Evolutionary conservation across 2,888 invertebrate genomes (phyloP).

Genomic region (Callimorpha dominula): DNA sequence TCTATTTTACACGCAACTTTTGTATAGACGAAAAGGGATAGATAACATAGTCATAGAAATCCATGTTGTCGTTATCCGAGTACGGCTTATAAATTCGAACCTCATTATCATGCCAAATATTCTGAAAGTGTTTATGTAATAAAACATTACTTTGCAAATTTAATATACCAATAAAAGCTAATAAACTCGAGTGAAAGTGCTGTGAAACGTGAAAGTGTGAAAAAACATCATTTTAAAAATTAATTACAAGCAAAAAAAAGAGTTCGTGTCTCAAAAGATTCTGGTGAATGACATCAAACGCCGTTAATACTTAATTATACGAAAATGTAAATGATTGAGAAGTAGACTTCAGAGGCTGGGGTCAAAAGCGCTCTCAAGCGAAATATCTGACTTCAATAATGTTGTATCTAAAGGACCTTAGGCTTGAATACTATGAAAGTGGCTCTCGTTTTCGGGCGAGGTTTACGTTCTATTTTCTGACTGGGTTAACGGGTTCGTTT

Average conservation of each 20-base stretch:
- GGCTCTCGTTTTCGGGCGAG: neutral
- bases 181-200: neutral
- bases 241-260: neutral
- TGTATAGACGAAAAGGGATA: neutral
- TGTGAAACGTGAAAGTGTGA: too few species aligned
- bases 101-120: neutral
- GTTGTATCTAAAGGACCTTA: slow-evolving; percentile 1
- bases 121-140: too few species aligned
- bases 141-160: too few species aligned
- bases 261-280: neutral
- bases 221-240: neutral
- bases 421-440: neutral
- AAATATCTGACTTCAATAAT: slow-evolving; percentile 1
- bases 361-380: neutral
- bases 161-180: neutral
- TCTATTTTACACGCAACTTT: neutral
- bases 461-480: neutral
- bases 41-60: neutral
- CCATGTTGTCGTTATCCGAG: neutral
- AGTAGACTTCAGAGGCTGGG: neutral
- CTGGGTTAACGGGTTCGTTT: neutral
- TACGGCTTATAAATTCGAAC: neutral
- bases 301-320: neutral
- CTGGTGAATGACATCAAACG: neutral
- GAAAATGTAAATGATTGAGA: neutral